A percentile compares a stretch with the other conserved stretches of the same genome.
These are phyloP conservation scores for Clarias gariepinus DNA, from an alignment of 2,113 vertebrate species.

Conservation along the genomic window DNA sequence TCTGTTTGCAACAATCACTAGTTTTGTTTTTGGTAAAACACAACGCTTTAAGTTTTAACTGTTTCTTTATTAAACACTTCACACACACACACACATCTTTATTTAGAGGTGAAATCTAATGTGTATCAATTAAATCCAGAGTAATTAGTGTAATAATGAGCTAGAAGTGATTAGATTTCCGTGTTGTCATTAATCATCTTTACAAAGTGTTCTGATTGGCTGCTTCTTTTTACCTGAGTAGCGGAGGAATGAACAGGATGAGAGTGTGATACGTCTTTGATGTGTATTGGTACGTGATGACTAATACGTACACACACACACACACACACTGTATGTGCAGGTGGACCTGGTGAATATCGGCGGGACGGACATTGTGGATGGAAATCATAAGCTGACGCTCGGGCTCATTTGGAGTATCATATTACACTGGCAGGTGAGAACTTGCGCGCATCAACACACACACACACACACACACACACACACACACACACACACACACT, in stretches of 20 bases:
- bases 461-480: background rate
- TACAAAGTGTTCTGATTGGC: background rate
- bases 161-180: background rate
- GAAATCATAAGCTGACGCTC: slow-evolving; percentile 52
- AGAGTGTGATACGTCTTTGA: background rate
- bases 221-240: slow-evolving; percentile 4
- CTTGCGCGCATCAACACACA: background rate
- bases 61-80: no score
- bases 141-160: background rate
- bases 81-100: background rate
- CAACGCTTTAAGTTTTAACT: background rate
- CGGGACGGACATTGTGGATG: slow-evolving; percentile 51
- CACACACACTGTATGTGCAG: slow-evolving; percentile 25
- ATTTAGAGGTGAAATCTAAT: background rate
- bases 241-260: slow-evolving; percentile 10
- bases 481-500: background rate
- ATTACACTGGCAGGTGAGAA: slow-evolving; percentile 53
- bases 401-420: slow-evolving; percentile 56
- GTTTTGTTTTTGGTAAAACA: slow-evolving; percentile 16
- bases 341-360: slow-evolving; percentile 55
- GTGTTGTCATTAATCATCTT: background rate
- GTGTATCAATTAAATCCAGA: background rate
- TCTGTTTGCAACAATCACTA: background rate
- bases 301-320: slow-evolving; percentile 20
- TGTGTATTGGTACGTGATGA: background rate